These are phyloP conservation scores for Ciconia maguari DNA, from an alignment of 2,113 vertebrate species.

Conservation along the genomic window DNA sequence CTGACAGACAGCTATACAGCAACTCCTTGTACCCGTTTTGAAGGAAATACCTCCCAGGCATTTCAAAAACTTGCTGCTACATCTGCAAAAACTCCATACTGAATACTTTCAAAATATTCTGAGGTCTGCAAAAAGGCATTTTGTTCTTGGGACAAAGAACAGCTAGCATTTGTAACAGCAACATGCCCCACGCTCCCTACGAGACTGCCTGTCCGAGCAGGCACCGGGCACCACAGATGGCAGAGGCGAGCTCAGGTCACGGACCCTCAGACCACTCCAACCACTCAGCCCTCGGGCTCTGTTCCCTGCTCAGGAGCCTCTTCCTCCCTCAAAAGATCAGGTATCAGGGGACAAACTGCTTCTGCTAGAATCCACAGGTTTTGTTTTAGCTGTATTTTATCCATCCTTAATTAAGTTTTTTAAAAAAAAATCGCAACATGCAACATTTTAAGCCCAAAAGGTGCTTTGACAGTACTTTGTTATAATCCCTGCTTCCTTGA, in stretches of 20 bases:
- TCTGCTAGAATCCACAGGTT: neutral
- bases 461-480: neutral
- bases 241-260: rapidly evolving
- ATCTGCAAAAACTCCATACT: neutral
- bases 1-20: neutral
- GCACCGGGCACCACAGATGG: rapidly evolving
- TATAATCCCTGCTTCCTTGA: neutral
- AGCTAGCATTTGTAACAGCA: neutral
- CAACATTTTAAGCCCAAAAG: neutral
- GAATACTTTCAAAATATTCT: neutral
- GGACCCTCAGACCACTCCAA: neutral
- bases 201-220: rapidly evolving
- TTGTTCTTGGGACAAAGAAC: neutral
- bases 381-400: neutral
- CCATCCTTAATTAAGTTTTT: rapidly evolving
- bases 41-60: rapidly evolving
- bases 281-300: rapidly evolving
- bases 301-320: neutral
- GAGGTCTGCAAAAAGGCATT: neutral
- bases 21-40: neutral
- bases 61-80: neutral
- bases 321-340: too few relatives aligned
- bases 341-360: neutral
- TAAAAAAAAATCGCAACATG: neutral
- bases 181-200: rapidly evolving